Conservation (phyloP, 2,888 invertebrate genomes). For the Meteorus cinctellus region DNA sequence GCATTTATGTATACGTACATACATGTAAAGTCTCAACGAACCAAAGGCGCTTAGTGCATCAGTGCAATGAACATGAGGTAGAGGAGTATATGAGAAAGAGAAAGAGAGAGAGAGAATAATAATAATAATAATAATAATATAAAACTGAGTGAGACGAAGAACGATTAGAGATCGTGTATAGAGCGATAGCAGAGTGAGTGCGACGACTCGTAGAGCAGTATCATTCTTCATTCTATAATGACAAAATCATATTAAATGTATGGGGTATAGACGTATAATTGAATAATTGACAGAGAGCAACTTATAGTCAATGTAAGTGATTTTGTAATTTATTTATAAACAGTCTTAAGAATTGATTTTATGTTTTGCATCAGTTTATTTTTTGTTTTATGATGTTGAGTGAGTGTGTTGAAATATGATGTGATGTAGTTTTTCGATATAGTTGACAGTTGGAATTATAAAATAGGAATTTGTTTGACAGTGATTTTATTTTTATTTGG, state of each 20-base stretch:
- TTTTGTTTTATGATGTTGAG: neutral
- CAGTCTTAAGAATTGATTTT: neutral
- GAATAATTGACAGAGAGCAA: neutral
- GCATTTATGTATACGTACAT: neutral
- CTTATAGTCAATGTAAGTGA: neutral
- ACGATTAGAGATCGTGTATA: neutral
- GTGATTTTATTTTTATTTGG: no score
- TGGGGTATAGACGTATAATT: neutral
- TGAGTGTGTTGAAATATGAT: neutral
- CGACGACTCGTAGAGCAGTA: neutral
- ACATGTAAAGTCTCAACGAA: neutral
- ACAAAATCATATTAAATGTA: neutral
- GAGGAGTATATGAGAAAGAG: no score
- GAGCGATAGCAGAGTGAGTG: neutral
- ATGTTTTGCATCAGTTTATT: neutral
- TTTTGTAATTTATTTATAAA: neutral
- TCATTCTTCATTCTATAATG: neutral
- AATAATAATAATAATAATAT: no score
- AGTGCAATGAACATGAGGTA: neutral
- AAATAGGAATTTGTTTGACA: no score
- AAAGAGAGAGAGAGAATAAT: no score
- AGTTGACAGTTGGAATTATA: no score
- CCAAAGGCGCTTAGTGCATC: neutral
- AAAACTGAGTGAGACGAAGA: no score
- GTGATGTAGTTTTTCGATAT: no score